A percentile compares a stretch with the other conserved stretches of the same genome.
Evolutionary conservation across 2,797 vertebrate genomes (phyloP).

Genomic region (Oryzias dopingdopingensis): DNA sequence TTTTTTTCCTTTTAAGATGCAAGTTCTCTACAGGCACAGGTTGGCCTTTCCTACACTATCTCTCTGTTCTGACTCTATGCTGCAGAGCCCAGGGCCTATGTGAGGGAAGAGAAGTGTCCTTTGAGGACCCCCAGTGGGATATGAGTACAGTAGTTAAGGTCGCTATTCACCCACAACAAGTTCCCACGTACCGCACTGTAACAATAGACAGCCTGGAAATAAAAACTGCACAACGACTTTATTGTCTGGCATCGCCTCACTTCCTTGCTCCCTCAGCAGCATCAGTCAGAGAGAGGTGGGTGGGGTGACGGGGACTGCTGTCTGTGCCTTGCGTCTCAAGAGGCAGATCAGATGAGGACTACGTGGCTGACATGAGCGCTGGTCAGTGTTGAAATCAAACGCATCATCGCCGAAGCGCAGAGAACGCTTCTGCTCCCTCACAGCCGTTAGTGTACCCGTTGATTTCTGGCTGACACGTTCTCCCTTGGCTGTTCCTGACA

Average conservation of each 20-base stretch:
- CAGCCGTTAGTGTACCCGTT: slow-evolving; percentile 70
- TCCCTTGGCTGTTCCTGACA: slow-evolving; percentile 79
- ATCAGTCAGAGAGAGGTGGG: slow-evolving; percentile 37
- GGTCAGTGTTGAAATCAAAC: slow-evolving; percentile 74
- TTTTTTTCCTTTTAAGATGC: slow-evolving; percentile 41
- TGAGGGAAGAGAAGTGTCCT: slow-evolving; percentile 61
- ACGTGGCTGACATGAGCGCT: slow-evolving; percentile 69
- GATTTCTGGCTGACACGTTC: slow-evolving; percentile 75
- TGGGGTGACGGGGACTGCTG: slow-evolving; percentile 42
- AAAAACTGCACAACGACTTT: slow-evolving; percentile 45
- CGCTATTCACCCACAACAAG: slow-evolving; percentile 62
- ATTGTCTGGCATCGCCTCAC: slow-evolving; percentile 57
- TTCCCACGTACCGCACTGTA: slow-evolving; percentile 52
- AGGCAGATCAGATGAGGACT: slow-evolving; percentile 66
- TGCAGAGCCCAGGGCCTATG: slow-evolving; percentile 59
- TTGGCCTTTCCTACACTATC: slow-evolving; percentile 65
- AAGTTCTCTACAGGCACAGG: slow-evolving; percentile 62
- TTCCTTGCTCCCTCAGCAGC: slow-evolving; percentile 30
- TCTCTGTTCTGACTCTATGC: slow-evolving; percentile 54
- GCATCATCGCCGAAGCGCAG: slow-evolving; percentile 72
- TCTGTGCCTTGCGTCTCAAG: slow-evolving; percentile 56
- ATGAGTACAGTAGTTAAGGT: slow-evolving; percentile 67
- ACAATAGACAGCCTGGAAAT: slow-evolving; percentile 60
- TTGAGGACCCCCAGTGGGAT: slow-evolving; percentile 65
- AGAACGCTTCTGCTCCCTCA: slow-evolving; percentile 71